Percentiles rank a stretch among this genome's conserved stretches.
These are phyloP conservation scores for Folsomia candida DNA, from an alignment of 2,888 invertebrate genomes.

Conservation along the genomic window DNA sequence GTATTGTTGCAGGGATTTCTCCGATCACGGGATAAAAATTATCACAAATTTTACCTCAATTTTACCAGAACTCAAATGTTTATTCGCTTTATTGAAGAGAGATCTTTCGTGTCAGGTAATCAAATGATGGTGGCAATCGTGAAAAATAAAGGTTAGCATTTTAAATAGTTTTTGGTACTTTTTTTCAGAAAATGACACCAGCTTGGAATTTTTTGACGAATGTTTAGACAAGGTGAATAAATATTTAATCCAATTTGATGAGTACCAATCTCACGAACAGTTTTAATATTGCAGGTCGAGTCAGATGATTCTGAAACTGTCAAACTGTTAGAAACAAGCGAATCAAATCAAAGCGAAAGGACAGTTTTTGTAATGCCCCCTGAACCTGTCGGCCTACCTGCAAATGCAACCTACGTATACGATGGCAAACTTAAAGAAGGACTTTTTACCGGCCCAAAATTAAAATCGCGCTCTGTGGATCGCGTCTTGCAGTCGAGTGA, in stretches of 20 bases:
- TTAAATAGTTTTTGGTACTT: too few species aligned
- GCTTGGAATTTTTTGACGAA: slow-evolving; percentile 94
- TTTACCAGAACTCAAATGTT: slow-evolving; percentile 95
- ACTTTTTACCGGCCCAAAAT: slow-evolving; percentile 41
- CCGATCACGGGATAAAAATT: slow-evolving; percentile 78
- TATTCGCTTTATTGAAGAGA: slow-evolving; percentile 95
- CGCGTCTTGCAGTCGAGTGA: slow-evolving; percentile 39
- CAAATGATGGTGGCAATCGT: too few species aligned
- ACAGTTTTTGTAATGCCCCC: slow-evolving; percentile 95
- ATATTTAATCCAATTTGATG: slow-evolving; percentile 21
- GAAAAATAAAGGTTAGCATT: too few species aligned
- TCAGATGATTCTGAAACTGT: slow-evolving; percentile 59
- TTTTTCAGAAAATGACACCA: slow-evolving; percentile 95
- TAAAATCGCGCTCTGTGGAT: slow-evolving; percentile 42
- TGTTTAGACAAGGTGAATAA: slow-evolving; percentile 87
- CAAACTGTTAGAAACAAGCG: slow-evolving; percentile 76
- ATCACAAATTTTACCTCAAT: slow-evolving; percentile 75
- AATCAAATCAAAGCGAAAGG: slow-evolving; percentile 72
- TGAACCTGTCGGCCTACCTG: slow-evolving; percentile 62
- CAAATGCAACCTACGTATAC: slow-evolving; percentile 53
- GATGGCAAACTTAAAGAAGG: slow-evolving; percentile 48
- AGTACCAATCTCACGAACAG: background rate
- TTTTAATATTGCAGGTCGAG: slow-evolving; percentile 52
- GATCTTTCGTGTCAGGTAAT: slow-evolving; percentile 97
- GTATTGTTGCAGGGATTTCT: slow-evolving; percentile 63